A percentile compares a stretch with the other conserved stretches of the same genome.
Conservation (phyloP, 2,888 invertebrate genomes). For the Corbicula japonica region DNA sequence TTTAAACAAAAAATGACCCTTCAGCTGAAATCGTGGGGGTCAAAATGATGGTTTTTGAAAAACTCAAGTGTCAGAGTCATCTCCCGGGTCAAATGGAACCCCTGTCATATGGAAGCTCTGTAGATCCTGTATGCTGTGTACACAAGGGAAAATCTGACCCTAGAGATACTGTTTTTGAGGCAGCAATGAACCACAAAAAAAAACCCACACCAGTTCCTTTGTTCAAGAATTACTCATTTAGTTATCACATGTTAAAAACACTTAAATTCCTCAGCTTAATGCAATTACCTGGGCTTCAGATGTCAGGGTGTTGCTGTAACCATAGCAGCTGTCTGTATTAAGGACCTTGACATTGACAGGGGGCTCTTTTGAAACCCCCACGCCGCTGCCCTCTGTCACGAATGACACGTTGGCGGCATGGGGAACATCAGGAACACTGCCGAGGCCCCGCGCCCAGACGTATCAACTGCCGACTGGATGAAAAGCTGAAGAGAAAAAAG, state of each 20-base stretch:
- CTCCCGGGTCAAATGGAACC: too few relatives aligned
- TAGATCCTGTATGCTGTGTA: too few relatives aligned
- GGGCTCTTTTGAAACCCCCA: constrained; percentile 91
- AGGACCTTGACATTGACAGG: constrained; percentile 88
- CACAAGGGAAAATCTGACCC: too few relatives aligned
- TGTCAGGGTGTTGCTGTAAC: constrained; percentile 57
- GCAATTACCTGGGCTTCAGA: constrained; percentile 54
- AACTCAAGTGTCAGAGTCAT: too few relatives aligned
- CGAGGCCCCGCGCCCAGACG: constrained; percentile 99
- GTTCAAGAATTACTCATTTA: too few relatives aligned
- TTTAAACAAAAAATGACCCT: too few relatives aligned
- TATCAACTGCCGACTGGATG: constrained; percentile 88
- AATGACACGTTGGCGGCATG: constrained; percentile 90
- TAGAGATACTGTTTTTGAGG: too few relatives aligned
- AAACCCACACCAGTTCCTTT: too few relatives aligned
- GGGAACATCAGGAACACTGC: constrained; percentile 99
- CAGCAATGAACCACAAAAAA: too few relatives aligned
- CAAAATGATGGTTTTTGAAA: too few relatives aligned
- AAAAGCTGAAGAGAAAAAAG: constrained; percentile 70
- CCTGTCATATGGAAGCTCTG: too few relatives aligned
- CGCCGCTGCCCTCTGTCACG: constrained; percentile 91
- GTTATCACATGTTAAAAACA: neutral
- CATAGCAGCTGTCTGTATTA: constrained; percentile 70
- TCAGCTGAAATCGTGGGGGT: too few relatives aligned
- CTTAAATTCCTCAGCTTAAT: neutral